These are phyloP conservation scores for Anguilla marmorata DNA, from an alignment of 2,797 vertebrate genomes.

Conservation along the genomic window DNA sequence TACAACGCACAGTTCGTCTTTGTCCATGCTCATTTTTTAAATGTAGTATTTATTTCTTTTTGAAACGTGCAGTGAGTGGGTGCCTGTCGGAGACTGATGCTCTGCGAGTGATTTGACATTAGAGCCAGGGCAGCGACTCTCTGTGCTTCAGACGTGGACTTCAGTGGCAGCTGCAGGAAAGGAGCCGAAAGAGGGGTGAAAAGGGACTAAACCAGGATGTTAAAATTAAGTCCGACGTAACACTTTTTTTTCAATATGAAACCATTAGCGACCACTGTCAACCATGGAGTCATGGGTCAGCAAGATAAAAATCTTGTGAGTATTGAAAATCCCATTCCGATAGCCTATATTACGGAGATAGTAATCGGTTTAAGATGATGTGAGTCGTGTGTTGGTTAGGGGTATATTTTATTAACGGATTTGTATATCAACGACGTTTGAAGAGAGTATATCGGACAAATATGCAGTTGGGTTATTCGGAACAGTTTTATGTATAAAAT, in stretches of 20 bases:
- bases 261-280: constrained; percentile 92
- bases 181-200: constrained; percentile 34
- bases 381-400: not conserved
- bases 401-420: not conserved
- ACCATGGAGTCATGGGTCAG: constrained; percentile 96
- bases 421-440: constrained; percentile 54
- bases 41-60: not conserved
- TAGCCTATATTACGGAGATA: not conserved
- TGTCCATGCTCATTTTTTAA: not conserved
- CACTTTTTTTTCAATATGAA: constrained; percentile 91
- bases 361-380: not conserved
- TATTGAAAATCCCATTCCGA: constrained; percentile 64
- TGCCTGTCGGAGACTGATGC: constrained; percentile 66
- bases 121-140: constrained; percentile 61
- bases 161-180: constrained; percentile 53
- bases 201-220: constrained; percentile 77
- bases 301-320: constrained; percentile 96
- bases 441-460: constrained; percentile 39
- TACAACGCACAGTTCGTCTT: not conserved
- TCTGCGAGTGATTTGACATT: constrained; percentile 64
- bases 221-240: constrained; percentile 79
- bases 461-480: not conserved
- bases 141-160: constrained; percentile 68
- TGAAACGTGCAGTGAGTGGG: constrained; percentile 69
- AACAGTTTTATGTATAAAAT: not conserved